These are phyloP conservation scores for Cephus cinctus DNA, from an alignment of 1,140 invertebrate species.

Conservation along the genomic window DNA sequence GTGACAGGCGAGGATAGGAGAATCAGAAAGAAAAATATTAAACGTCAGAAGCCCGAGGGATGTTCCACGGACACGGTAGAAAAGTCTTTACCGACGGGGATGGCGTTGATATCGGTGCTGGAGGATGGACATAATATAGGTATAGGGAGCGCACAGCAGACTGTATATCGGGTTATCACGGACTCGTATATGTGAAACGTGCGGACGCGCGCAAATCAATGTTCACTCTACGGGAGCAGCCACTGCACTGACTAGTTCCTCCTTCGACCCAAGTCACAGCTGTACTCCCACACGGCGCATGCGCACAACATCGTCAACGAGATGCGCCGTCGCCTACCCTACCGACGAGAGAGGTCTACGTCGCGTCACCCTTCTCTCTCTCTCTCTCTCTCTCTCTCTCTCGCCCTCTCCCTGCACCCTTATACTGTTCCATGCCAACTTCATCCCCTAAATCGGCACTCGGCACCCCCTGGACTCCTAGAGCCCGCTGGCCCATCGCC, in stretches of 20 bases:
- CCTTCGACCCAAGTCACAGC: slow-evolving; percentile 51
- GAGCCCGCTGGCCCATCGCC: slow-evolving; percentile 9
- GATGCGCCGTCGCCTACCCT: slow-evolving; percentile 46
- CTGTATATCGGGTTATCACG: no score
- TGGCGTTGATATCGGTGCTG: no score
- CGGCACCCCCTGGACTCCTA: neutral
- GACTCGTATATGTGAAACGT: no score
- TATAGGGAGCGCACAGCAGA: no score
- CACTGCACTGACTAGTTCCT: slow-evolving; percentile 51
- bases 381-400: slow-evolving; percentile 16
- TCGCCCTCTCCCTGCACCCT: slow-evolving; percentile 10
- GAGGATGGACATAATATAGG: no score
- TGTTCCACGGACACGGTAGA: no score
- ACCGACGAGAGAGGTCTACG: no score
- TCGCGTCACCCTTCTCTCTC: slow-evolving; percentile 27
- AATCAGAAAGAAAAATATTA: no score
- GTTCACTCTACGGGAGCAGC: slow-evolving; percentile 44
- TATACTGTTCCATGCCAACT: no score
- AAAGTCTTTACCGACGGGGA: no score
- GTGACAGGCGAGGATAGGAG: no score
- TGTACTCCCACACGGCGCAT: slow-evolving; percentile 43
- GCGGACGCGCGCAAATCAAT: slow-evolving; percentile 14
- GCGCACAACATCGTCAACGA: slow-evolving; percentile 35
- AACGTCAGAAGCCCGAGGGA: no score
- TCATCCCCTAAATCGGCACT: slow-evolving; percentile 5